Evolutionary conservation across 2,888 invertebrate species (phyloP).

Genomic region (Hirtodrosophila histrioides): DNA sequence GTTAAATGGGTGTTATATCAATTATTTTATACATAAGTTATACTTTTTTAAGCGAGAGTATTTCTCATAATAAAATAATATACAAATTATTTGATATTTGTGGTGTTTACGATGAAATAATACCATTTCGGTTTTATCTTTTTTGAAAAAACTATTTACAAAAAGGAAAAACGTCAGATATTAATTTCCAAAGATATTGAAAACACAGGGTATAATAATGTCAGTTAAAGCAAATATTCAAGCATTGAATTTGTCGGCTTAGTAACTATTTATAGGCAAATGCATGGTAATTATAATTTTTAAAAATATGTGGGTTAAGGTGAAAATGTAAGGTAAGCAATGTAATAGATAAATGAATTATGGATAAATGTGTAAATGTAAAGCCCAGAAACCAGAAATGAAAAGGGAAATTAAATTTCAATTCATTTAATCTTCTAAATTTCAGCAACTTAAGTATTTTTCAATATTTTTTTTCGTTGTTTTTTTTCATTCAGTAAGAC

Average conservation of each 20-base stretch:
- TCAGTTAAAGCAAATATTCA: background rate
- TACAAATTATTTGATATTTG: no score
- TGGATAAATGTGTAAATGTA: conserved; percentile 3
- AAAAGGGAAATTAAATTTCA: conserved; percentile 59
- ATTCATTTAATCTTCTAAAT: conserved; percentile 61
- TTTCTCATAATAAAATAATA: no score
- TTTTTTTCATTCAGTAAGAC: conserved; percentile 31
- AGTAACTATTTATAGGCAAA: background rate
- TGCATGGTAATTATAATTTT: background rate
- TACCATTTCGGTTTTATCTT: no score
- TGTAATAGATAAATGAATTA: background rate
- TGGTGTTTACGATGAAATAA: no score
- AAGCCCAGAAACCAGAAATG: conserved; percentile 54
- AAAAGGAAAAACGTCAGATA: background rate
- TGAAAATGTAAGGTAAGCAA: background rate
- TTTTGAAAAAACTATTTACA: background rate
- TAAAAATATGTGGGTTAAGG: no score
- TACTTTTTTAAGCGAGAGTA: no score
- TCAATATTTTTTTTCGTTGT: conserved; percentile 4
- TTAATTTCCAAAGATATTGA: background rate
- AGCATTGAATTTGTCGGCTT: background rate
- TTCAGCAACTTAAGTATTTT: conserved; percentile 9
- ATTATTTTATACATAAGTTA: no score
- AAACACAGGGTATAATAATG: background rate
- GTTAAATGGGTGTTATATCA: no score